Conservation (phyloP, 2,888 invertebrate genomes). For the Eristalis intricaria region DNA sequence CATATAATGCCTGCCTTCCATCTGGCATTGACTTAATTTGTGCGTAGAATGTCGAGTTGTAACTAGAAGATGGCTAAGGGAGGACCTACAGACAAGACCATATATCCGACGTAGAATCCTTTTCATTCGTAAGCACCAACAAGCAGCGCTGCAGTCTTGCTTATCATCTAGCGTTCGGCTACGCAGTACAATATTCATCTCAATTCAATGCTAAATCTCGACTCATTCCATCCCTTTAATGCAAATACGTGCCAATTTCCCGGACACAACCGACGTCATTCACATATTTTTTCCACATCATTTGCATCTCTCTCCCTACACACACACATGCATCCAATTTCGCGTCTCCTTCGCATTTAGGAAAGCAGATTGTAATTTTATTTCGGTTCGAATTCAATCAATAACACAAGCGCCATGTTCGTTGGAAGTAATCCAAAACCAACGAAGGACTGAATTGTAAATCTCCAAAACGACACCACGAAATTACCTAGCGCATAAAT, state of each 20-base stretch:
- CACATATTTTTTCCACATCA: not conserved
- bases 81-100: too few species aligned
- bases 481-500: constrained; percentile 50
- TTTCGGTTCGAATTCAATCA: constrained; percentile 22
- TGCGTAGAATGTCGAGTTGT: too few species aligned
- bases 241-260: not conserved
- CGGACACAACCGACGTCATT: not conserved
- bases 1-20: too few species aligned
- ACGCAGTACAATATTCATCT: too few species aligned
- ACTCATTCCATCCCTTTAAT: not conserved
- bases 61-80: too few species aligned
- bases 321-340: not conserved
- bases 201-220: not conserved
- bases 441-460: constrained; percentile 15
- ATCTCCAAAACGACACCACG: constrained; percentile 44
- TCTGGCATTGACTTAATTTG: too few species aligned
- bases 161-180: too few species aligned
- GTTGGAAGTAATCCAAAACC: constrained; percentile 45
- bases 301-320: not conserved
- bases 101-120: too few species aligned
- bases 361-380: not conserved
- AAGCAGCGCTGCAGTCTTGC: too few species aligned
- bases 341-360: not conserved
- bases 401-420: constrained; percentile 17
- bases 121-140: too few species aligned